Evolutionary conservation across 2,888 invertebrate genomes (phyloP).

Genomic region (Tillus elongatus): DNA sequence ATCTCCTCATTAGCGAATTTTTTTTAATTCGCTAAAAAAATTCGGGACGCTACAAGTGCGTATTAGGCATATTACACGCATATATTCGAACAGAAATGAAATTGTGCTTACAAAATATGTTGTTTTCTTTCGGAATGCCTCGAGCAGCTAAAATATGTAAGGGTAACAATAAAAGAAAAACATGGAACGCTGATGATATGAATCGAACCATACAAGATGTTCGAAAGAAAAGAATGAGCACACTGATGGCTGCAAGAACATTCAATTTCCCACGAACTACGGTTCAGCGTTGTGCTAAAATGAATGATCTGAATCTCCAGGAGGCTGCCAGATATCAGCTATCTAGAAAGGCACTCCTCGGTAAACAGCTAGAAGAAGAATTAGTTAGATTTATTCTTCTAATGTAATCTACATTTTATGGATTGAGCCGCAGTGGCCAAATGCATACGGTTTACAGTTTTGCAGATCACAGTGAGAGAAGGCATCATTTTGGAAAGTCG

Average conservation of each 20-base stretch:
- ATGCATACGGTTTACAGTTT: not conserved
- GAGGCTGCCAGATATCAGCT: not conserved
- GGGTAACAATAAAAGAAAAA: not conserved
- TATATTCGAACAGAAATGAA: too few relatives aligned
- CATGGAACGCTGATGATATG: constrained; percentile 2
- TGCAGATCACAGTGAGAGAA: not conserved
- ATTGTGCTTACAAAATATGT: too few relatives aligned
- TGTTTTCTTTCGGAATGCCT: too few relatives aligned
- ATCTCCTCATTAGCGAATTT: too few relatives aligned
- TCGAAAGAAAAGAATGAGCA: constrained; percentile 5
- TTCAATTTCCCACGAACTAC: constrained; percentile 5
- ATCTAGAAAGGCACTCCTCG: not conserved
- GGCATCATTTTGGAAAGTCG: constrained; percentile 3
- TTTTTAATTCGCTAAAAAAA: too few relatives aligned
- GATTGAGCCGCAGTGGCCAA: not conserved
- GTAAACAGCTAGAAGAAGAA: constrained; percentile 2
- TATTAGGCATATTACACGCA: too few relatives aligned
- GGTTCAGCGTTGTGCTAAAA: not conserved
- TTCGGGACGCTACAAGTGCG: too few relatives aligned
- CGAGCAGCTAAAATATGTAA: too few relatives aligned
- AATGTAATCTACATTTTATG: too few relatives aligned
- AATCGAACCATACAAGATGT: not conserved
- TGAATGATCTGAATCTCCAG: not conserved
- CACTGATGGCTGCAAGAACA: not conserved
- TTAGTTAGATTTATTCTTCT: not conserved